Evolutionary conservation across 35 echinoderm and acorn worm species (phyloP).

Genomic region (Lytechinus variegatus): DNA sequence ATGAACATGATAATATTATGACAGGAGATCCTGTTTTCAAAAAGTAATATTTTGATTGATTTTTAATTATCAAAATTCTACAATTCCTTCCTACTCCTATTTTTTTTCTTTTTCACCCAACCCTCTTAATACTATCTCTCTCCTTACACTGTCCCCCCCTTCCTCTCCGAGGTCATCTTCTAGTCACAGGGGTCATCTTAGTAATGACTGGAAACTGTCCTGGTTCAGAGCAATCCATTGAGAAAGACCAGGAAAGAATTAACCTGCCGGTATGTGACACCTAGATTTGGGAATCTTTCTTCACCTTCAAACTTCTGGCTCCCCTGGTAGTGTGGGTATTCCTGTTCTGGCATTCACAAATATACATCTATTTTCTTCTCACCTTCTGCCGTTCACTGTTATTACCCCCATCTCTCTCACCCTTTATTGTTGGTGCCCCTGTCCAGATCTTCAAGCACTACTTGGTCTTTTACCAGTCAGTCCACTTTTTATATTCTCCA

Average conservation of each 20-base stretch:
- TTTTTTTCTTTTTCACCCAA: background rate
- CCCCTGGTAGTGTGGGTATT: background rate
- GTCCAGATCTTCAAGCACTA: background rate
- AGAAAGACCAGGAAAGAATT: background rate
- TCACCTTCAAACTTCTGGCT: slow-evolving; percentile 37
- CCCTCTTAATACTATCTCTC: background rate
- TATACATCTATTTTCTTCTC: slow-evolving; percentile 33
- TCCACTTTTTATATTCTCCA: too few relatives aligned
- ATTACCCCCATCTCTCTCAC: background rate
- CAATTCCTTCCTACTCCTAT: too few relatives aligned
- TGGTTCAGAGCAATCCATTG: too few relatives aligned
- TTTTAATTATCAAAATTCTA: too few relatives aligned
- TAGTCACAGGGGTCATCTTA: background rate
- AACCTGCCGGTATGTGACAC: background rate
- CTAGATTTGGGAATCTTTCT: background rate
- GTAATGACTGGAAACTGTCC: too few relatives aligned
- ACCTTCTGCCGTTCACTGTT: slow-evolving; percentile 5
- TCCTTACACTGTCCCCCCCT: background rate
- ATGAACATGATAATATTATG: too few relatives aligned
- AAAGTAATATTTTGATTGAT: too few relatives aligned
- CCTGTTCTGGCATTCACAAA: slow-evolving; percentile 26
- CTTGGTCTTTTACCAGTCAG: background rate
- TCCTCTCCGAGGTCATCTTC: background rate
- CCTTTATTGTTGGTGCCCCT: background rate
- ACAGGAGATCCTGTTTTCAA: too few relatives aligned